These are phyloP conservation scores for Papilio gigon DNA, from an alignment of 2,888 invertebrate genomes.

Conservation along the genomic window DNA sequence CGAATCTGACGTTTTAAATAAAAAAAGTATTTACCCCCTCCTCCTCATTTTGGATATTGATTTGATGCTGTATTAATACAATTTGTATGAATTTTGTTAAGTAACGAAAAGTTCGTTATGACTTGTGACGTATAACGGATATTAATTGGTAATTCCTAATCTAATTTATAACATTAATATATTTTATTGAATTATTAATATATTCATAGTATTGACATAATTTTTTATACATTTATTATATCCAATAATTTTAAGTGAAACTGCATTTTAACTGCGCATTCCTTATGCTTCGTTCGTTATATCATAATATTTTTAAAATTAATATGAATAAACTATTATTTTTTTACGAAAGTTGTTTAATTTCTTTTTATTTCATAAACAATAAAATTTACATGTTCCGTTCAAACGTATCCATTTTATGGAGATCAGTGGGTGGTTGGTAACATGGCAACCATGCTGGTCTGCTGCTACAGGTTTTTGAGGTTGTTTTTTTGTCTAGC, in stretches of 20 bases:
- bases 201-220: background rate
- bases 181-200: background rate
- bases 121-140: too few relatives aligned
- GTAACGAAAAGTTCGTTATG: background rate
- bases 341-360: background rate
- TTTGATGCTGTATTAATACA: background rate
- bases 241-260: constrained; percentile 5
- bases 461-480: too few relatives aligned
- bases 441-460: too few relatives aligned
- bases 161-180: background rate
- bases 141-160: background rate
- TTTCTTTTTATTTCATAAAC: too few relatives aligned
- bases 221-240: background rate
- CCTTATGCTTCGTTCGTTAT: background rate
- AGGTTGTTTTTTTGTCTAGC: too few relatives aligned
- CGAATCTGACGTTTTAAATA: background rate
- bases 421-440: too few relatives aligned
- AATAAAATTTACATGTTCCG: too few relatives aligned
- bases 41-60: background rate
- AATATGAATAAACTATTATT: constrained; percentile 3
- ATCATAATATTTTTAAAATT: background rate
- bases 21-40: too few relatives aligned
- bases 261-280: constrained; percentile 9
- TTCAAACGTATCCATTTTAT: too few relatives aligned
- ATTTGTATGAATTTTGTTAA: background rate